A percentile compares a stretch with the other conserved stretches of the same genome.
Evolutionary conservation across 2,888 invertebrate species (phyloP).

Genomic region (Zonitis immaculata): DNA sequence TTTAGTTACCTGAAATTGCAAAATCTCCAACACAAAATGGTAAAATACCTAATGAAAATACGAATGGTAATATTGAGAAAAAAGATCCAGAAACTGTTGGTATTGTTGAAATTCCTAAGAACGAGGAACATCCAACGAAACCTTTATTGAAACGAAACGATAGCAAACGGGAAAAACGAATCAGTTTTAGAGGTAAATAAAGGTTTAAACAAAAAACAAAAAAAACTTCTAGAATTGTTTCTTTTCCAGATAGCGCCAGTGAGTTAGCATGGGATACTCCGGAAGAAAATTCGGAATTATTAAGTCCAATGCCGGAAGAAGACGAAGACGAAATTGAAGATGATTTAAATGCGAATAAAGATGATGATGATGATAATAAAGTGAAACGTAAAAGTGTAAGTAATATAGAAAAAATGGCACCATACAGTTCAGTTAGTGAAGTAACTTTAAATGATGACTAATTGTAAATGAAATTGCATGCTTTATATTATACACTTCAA

Average conservation of each 20-base stretch:
- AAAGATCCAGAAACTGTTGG: conserved; percentile 2
- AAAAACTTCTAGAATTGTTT: not conserved
- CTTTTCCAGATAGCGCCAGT: conserved; percentile 48
- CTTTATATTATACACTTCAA: not conserved
- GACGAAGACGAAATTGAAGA: conserved; percentile 40
- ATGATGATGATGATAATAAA: conserved; percentile 26
- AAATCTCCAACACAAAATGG: conserved; percentile 38
- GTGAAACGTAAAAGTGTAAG: conserved; percentile 48
- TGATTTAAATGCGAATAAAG: conserved; percentile 31
- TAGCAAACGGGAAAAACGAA: conserved; percentile 48
- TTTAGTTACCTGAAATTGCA: conserved; percentile 10
- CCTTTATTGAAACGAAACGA: conserved; percentile 30
- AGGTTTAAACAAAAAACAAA: too few relatives aligned
- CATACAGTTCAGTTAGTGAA: conserved; percentile 54
- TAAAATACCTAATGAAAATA: conserved; percentile 36
- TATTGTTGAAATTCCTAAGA: conserved; percentile 21
- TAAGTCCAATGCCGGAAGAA: conserved; percentile 43
- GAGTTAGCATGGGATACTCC: conserved; percentile 58
- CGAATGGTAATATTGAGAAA: conserved; percentile 25
- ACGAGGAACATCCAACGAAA: conserved; percentile 29
- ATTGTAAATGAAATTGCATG: not conserved
- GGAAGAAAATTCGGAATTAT: conserved; percentile 50
- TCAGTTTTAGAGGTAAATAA: conserved; percentile 60
- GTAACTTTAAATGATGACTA: conserved; percentile 34
- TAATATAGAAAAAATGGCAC: conserved; percentile 48